Evolutionary conservation across 2,888 invertebrate species (phyloP), one percentile per base, ranked within the genome.

Genomic region (Drosophila kambysellisi): DNA sequence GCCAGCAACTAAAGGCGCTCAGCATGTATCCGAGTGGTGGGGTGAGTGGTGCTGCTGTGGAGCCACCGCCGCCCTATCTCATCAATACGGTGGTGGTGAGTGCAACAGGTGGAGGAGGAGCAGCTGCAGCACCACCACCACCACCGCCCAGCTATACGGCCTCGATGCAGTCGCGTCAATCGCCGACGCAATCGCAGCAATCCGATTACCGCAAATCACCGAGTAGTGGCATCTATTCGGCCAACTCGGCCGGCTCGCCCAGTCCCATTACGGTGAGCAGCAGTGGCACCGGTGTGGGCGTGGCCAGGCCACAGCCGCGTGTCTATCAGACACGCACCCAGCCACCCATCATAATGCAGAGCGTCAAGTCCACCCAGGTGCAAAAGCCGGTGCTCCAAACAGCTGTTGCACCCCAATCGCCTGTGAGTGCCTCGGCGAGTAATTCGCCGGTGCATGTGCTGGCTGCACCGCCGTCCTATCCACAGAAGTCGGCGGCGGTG

Each of bases 341-440:
- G 91, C 97, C 98, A 57, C 98, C 98, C 9, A 97, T 99, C 79
- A 98, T 99, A 76, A 99, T 98, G 98, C 98, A 98, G 92, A 97
- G 98, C 37, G 99, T 99, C 25, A 98, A 98, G 93, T 98, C 98
- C 94, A 98, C 98, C 25, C 98, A 98, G 93, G 98, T 98, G 46
- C 98, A 98, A 91, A 99, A 98, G 92, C 99, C 99, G 0, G 96
- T 98, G 35, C 94, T 98, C 77, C 99, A 99, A 94, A 99, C 98
- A 20, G 99, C 99, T 12, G 97, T 98, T 57, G 98, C 97, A n/a
- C 98, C 98, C 1, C 96, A 96, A 33, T 95, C 97, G 17, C 97
- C 97, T 4, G 95, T 95, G 63, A 94, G 95, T 30, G 94, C 95
- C 2, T 92, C 93, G 30, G 94, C 92, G 7, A 93, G 93, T 65